Conservation (phyloP, 1,140 invertebrate genomes). For the Condylostylus longicornis region DNA sequence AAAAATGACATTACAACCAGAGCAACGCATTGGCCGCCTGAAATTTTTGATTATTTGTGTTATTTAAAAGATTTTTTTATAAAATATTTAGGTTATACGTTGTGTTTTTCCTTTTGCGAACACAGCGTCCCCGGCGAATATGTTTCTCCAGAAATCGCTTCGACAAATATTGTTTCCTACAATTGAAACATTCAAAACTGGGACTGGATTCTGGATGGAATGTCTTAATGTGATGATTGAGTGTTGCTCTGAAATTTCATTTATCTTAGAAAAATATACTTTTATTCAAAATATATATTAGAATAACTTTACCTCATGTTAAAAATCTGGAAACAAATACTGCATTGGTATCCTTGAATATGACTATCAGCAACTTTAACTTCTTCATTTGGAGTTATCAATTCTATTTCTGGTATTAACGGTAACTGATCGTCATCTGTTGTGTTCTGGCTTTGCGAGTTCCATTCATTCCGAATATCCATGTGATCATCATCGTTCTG, state of each 20-base stretch:
- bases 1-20: slow-evolving; percentile 29
- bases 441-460: background rate
- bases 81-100: slow-evolving; percentile 15
- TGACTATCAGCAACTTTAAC: slow-evolving; percentile 2
- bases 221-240: slow-evolving; percentile 29
- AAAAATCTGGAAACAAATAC: slow-evolving; percentile 25
- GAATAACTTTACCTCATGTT: slow-evolving; percentile 30
- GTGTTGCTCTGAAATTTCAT: too few species aligned
- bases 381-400: slow-evolving; percentile 25
- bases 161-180: slow-evolving; percentile 29
- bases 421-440: slow-evolving; percentile 20
- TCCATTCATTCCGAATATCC: slow-evolving; percentile 6
- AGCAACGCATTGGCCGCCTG: slow-evolving; percentile 29
- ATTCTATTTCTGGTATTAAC: slow-evolving; percentile 27
- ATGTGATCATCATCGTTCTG: slow-evolving; percentile 19
- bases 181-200: slow-evolving; percentile 29
- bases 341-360: slow-evolving; percentile 22
- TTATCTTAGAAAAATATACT: too few species aligned
- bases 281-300: too few species aligned
- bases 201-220: slow-evolving; percentile 24
- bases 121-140: slow-evolving; percentile 27
- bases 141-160: slow-evolving; percentile 30
- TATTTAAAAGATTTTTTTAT: too few species aligned
- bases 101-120: slow-evolving; percentile 28
- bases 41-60: too few species aligned